Percentiles rank a stretch among this genome's conserved stretches.
phyloP scores from a whole-genome alignment of 2,888 invertebrate genomes.

The Oscheius sp. region DNA sequence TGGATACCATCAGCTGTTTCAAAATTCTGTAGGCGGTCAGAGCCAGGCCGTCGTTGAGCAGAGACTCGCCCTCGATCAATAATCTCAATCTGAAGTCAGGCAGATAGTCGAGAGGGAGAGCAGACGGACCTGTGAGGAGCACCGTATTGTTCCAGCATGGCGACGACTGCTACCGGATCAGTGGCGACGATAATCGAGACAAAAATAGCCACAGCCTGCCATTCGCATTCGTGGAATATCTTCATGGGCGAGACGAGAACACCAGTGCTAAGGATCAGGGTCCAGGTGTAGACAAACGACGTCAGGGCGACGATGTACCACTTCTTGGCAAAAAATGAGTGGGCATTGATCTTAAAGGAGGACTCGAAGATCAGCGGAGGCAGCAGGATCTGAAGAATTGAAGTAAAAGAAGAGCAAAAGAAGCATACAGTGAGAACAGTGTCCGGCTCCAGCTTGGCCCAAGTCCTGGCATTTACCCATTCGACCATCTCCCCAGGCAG shows the following conservation, averaged over 20 bases:
- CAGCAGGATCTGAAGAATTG: slow-evolving; percentile 60
- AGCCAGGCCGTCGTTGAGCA: slow-evolving; percentile 76
- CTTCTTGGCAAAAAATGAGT: slow-evolving; percentile 72
- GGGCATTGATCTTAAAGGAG: slow-evolving; percentile 75
- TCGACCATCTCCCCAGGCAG: slow-evolving; percentile 16
- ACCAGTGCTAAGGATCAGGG: slow-evolving; percentile 26
- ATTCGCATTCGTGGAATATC: neutral
- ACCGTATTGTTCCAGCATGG: slow-evolving; percentile 75
- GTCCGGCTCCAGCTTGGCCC: slow-evolving; percentile 30
- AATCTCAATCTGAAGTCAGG: slow-evolving; percentile 31
- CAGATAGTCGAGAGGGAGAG: slow-evolving; percentile 9
- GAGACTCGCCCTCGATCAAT: slow-evolving; percentile 76
- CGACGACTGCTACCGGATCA: slow-evolving; percentile 76
- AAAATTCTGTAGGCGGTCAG: slow-evolving; percentile 75
- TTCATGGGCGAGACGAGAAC: slow-evolving; percentile 36
- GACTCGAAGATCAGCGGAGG: slow-evolving; percentile 76
- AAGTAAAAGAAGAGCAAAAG: neutral
- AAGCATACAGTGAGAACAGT: slow-evolving; percentile 2
- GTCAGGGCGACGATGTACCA: slow-evolving; percentile 35
- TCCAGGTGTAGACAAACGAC: slow-evolving; percentile 35
- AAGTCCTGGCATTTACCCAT: slow-evolving; percentile 10
- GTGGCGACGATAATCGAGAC: slow-evolving; percentile 76
- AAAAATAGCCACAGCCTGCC: slow-evolving; percentile 72
- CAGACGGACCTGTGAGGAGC: slow-evolving; percentile 43
- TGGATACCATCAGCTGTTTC: slow-evolving; percentile 7